Base-by-base conservation (phyloP, 2,888 invertebrate species). In the Ennomos erosarius region DNA sequence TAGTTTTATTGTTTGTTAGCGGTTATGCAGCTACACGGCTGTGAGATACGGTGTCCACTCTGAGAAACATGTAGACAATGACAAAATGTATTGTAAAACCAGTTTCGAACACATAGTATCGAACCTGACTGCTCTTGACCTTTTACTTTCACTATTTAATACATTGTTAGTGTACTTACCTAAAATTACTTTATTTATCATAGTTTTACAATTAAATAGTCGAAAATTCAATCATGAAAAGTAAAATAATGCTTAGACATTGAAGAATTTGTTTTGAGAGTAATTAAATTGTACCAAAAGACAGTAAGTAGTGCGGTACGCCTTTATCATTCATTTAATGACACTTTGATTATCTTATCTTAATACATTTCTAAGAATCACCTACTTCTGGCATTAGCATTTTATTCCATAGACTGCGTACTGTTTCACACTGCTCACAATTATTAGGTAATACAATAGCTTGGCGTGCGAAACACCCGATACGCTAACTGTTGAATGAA, bases 401-500 rank as follows among this genome's bases (percentile, higher is more conserved):
- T 34, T 59, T 44, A 49, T 46, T 55, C 51, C 58, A 65, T 58
- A 60, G 64, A 58, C 56, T n/a, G 42, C 42, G 59, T 51, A 38
- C 37, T 34, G 62, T 73, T 74, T 73, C 75, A 69, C 61, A 70
- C 73, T 72, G 71, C 72, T 76, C 70, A 69, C 75, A 78, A 59
- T 55, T 50, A 82, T 77, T 79, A 79, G 66, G 74, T 73, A 69
- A 75, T 58, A 84, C 81, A 84, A 84, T 80, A 67, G 74, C 62
- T 16, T 52, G 59, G 71, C 73, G 76, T 80, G 82, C 71, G 76
- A 83, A 82, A 76, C 71, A 73, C 67, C 70, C 61, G 69, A 76
- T 75, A 81, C 73, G 71, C 72, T 75, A 76, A 71, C 75, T 70
- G 69, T 72, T 78, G 79, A 79, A 79, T 82, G 81, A 79, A 78